phyloP scores from a whole-genome alignment of 2,797 vertebrate species.

The Ceryle rudis region DNA sequence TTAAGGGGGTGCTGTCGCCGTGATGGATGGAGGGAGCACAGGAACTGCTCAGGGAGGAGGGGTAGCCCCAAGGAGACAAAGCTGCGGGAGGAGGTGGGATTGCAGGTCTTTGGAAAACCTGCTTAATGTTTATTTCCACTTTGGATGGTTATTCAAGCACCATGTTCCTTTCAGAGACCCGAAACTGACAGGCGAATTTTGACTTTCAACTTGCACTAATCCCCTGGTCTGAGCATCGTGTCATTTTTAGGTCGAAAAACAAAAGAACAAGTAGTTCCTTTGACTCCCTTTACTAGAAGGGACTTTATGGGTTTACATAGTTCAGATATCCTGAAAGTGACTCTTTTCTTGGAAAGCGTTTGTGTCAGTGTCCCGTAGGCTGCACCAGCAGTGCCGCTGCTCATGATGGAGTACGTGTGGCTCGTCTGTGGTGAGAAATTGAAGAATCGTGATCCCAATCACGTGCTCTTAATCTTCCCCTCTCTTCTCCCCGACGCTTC shows the following conservation, averaged over 20 bases:
- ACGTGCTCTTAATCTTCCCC: background rate
- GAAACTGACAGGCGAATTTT: background rate
- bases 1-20: background rate
- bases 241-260: background rate
- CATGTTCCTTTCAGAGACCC: background rate
- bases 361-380: background rate
- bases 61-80: background rate
- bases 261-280: background rate
- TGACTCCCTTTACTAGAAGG: background rate
- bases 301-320: background rate
- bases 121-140: background rate
- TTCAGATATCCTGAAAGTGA: background rate
- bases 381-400: conserved; percentile 35
- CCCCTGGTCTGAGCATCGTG: background rate
- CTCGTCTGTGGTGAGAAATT: background rate
- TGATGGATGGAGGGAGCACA: background rate
- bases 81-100: background rate
- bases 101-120: background rate
- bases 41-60: background rate
- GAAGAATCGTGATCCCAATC: background rate
- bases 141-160: background rate
- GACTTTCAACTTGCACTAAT: background rate
- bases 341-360: background rate
- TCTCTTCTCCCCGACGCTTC: background rate
- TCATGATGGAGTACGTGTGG: background rate